Base-by-base conservation (phyloP, 2,888 invertebrate genomes). In the Cheilosia variabilis region DNA sequence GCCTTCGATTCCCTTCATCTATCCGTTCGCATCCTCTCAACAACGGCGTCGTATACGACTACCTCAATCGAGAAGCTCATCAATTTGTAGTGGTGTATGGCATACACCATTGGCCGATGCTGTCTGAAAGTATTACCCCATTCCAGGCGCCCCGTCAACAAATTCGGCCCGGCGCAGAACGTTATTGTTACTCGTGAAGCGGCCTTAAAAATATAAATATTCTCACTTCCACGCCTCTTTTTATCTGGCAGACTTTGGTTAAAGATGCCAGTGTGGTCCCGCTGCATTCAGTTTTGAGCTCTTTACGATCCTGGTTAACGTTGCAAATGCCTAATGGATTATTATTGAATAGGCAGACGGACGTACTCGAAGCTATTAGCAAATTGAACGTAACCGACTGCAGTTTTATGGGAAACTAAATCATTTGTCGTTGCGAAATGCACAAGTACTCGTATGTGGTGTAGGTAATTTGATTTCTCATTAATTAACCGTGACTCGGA, bases 211-310 rank as follows among this genome's bases (percentile, higher is more conserved):
- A 13, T 37, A 37, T 71, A 72, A 78, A 72, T 50, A 50, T 63
- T 50, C 43, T 19, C 63, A 34, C 63, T 13, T 63, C 37, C 31
- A 71, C 57, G 72, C 77, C 71, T 45, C 47, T 41, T 78, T 63
- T 55, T 47, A 63, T 52, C 37, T 53, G 34, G 17, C 43, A 47
- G 47, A 19, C 47, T 19, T 47, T 17, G 10, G 45, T 5, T 15
- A 43, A 7, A 43, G 9, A 47, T 47, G 17, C 5, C 43, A 43
- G 43, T 45, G 17, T 7, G 15, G 45, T 45, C 45, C 5, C 15
- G n/a, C 17, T 3, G 47, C 7, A 17, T 19, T 47, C 9, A 47
- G 47, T 17, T 47, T 19, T 19, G 17, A 9, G 9, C 9, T 47
- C 47, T 37, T 37, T 19, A 17, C 17, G 47, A 47, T 47, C 19